These are phyloP conservation scores for Tolmerus cingulatus DNA, from an alignment of 2,888 invertebrate genomes.

Conservation along the genomic window DNA sequence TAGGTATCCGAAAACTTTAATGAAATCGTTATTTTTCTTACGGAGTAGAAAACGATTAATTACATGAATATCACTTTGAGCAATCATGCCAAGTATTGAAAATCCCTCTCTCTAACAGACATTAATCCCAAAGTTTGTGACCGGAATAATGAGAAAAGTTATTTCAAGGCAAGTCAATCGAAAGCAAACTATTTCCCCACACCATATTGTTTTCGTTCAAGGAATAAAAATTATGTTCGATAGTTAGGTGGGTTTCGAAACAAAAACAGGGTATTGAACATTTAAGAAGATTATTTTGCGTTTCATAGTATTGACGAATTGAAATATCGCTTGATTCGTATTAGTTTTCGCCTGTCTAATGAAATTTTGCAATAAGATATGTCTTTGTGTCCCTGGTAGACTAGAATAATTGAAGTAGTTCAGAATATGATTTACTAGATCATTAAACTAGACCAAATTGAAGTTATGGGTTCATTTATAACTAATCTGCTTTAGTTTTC, in stretches of 20 bases:
- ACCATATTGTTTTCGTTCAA: not conserved
- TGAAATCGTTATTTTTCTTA: not conserved
- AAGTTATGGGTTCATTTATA: too few relatives aligned
- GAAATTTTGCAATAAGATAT: too few relatives aligned
- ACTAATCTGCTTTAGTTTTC: too few relatives aligned
- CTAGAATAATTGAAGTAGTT: too few relatives aligned
- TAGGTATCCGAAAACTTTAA: not conserved
- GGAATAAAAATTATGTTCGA: not conserved
- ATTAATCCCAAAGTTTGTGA: not conserved
- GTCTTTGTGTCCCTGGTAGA: too few relatives aligned
- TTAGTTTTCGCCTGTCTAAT: too few relatives aligned
- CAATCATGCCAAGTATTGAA: not conserved
- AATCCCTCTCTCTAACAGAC: not conserved
- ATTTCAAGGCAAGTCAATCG: not conserved
- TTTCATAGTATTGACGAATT: too few relatives aligned
- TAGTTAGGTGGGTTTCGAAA: not conserved
- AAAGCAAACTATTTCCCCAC: not conserved
- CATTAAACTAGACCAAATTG: too few relatives aligned
- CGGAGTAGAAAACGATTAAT: not conserved
- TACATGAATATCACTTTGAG: not conserved
- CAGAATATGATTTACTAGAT: too few relatives aligned
- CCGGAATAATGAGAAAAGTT: not conserved
- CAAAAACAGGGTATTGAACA: not conserved
- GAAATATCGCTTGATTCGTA: too few relatives aligned
- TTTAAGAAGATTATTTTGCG: too few relatives aligned